A percentile compares a stretch with the other conserved stretches of the same genome.
phyloP scores from a whole-genome alignment of 2,797 vertebrate genomes.

The Enteromius paludinosus region DNA sequence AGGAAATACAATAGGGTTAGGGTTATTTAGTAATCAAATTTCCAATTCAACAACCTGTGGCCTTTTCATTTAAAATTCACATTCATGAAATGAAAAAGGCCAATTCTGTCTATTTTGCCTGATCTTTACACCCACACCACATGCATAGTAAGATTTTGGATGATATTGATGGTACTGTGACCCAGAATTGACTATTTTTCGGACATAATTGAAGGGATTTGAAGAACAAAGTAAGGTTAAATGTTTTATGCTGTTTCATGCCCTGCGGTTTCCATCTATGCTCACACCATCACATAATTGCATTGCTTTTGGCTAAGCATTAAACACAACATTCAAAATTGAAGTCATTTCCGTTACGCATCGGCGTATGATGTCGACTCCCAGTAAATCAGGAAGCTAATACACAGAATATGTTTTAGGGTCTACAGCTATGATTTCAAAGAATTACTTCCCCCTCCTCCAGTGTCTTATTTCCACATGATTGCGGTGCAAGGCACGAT shows the following conservation, averaged over 20 bases:
- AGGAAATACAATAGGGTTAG: not conserved
- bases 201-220: not conserved
- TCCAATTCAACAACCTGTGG: not conserved
- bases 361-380: not conserved
- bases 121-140: not conserved
- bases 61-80: not conserved
- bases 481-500: not conserved
- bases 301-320: conserved; percentile 5
- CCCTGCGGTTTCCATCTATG: conserved; percentile 8
- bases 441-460: not conserved
- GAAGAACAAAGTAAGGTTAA: not conserved
- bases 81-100: not conserved
- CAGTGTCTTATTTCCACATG: conserved; percentile 20
- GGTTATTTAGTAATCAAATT: not conserved
- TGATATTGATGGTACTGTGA: not conserved
- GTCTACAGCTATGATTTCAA: conserved; percentile 8
- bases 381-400: not conserved
- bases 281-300: conserved; percentile 7
- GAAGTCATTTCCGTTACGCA: conserved; percentile 35
- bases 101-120: not conserved
- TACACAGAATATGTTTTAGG: not conserved
- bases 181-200: not conserved
- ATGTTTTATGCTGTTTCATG: conserved; percentile 3
- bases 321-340: conserved; percentile 37
- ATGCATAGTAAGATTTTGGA: not conserved